A percentile compares a stretch with the other conserved stretches of the same genome.
phyloP scores from a whole-genome alignment of 2,113 vertebrate species.

The Lontra canadensis region DNA sequence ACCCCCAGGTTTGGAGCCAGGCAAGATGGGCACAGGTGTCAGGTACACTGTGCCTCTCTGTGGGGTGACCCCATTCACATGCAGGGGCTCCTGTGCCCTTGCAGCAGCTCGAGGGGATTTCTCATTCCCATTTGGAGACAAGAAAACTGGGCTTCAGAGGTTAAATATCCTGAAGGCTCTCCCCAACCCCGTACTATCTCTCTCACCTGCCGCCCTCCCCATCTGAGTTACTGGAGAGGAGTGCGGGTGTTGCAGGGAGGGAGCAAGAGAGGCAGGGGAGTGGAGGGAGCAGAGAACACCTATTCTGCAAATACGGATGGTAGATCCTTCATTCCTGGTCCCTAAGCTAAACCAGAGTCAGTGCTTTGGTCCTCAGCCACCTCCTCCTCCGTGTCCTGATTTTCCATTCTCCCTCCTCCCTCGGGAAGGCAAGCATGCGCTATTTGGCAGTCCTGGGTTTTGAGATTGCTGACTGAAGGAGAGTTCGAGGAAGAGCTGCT shows the following conservation, averaged over 20 bases:
- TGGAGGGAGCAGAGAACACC: neutral
- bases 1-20: neutral
- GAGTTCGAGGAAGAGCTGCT: neutral
- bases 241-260: neutral
- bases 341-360: neutral
- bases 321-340: neutral
- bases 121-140: neutral
- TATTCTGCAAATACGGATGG: fast-evolving
- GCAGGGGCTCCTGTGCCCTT: neutral
- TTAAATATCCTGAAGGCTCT: neutral
- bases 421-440: neutral
- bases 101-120: neutral
- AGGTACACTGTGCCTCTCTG: no score
- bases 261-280: no score
- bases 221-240: neutral
- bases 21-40: neutral
- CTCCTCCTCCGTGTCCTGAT: neutral
- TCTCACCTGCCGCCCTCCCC: neutral
- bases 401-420: neutral
- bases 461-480: neutral
- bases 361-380: neutral
- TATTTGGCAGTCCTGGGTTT: neutral
- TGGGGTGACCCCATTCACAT: neutral
- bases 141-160: neutral
- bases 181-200: neutral